Evolutionary conservation across 2,797 vertebrate species (phyloP).

Genomic region (Fringilla coelebs): DNA sequence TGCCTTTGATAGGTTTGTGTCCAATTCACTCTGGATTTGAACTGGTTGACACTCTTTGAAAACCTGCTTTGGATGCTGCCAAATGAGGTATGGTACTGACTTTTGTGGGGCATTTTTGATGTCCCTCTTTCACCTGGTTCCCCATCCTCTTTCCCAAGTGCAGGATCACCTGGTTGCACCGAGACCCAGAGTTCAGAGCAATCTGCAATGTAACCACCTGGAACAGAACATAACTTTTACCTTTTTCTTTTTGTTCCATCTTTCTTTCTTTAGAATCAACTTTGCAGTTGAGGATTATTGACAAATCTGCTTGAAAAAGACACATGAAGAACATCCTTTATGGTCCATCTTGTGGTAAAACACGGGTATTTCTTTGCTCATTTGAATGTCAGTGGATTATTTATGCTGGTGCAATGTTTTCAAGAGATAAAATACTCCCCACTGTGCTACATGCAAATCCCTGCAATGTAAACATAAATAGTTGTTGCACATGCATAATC

Average conservation of each 20-base stretch:
- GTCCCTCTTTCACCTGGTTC: not conserved
- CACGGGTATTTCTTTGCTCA: slow-evolving; percentile 36
- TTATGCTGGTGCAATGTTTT: slow-evolving; percentile 62
- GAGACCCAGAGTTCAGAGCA: not conserved
- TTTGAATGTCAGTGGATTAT: slow-evolving; percentile 56
- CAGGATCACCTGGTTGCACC: not conserved
- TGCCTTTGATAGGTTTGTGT: not conserved
- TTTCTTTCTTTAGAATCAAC: not conserved
- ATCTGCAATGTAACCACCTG: not conserved
- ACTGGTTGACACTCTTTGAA: not conserved
- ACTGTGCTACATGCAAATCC: slow-evolving; percentile 62
- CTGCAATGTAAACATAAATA: slow-evolving; percentile 52
- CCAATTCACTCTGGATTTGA: not conserved
- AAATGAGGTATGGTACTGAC: not conserved
- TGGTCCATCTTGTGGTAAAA: slow-evolving; percentile 61
- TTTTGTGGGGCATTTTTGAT: not conserved
- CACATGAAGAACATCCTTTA: not conserved
- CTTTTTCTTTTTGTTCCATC: not conserved
- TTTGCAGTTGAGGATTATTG: slow-evolving; percentile 18
- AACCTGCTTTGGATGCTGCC: not conserved
- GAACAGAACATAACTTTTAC: not conserved
- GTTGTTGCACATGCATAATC: slow-evolving; percentile 43
- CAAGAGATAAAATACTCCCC: slow-evolving; percentile 66
- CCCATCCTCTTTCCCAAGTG: not conserved
- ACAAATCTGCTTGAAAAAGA: slow-evolving; percentile 35